Evolutionary conservation across 2,113 vertebrate species (phyloP).

Genomic region (Meriones unguiculatus): DNA sequence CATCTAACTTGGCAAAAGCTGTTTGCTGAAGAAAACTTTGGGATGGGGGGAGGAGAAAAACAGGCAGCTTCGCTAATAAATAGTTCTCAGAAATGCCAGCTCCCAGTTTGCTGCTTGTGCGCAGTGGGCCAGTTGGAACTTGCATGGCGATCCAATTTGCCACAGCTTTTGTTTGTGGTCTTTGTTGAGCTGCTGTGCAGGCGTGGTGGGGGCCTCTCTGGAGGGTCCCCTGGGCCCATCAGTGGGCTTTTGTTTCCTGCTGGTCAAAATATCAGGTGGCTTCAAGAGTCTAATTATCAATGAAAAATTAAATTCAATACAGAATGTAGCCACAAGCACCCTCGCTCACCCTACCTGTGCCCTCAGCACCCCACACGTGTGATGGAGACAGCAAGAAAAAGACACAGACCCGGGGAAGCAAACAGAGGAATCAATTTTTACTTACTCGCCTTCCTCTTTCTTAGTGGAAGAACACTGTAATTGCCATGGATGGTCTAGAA

Average conservation of each 20-base stretch:
- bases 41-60: slow-evolving; percentile 66
- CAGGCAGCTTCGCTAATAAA: slow-evolving; percentile 90
- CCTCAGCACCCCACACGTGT: slow-evolving; percentile 83
- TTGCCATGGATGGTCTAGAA: slow-evolving; percentile 89
- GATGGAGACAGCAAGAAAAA: slow-evolving; percentile 82
- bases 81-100: slow-evolving; percentile 92
- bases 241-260: slow-evolving; percentile 92
- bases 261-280: slow-evolving; percentile 93
- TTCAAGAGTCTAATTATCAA: slow-evolving; percentile 93
- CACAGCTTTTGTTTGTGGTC: slow-evolving; percentile 95
- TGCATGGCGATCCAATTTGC: slow-evolving; percentile 94
- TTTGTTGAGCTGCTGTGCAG: slow-evolving; percentile 88
- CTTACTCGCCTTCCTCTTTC: slow-evolving; percentile 64
- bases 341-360: slow-evolving; percentile 75
- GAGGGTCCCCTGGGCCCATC: slow-evolving; percentile 92
- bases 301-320: slow-evolving; percentile 91
- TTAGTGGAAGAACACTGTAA: slow-evolving; percentile 84
- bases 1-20: slow-evolving; percentile 86
- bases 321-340: slow-evolving; percentile 86
- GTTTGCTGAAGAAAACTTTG: slow-evolving; percentile 83
- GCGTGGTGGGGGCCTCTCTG: slow-evolving; percentile 88
- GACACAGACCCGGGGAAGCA: background rate
- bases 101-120: slow-evolving; percentile 93
- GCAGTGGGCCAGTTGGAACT: slow-evolving; percentile 96
- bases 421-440: slow-evolving; percentile 68